Percentiles rank a stretch among this genome's conserved stretches.
Conservation (phyloP, 2,113 vertebrate species). For the Calonectris borealis region DNA sequence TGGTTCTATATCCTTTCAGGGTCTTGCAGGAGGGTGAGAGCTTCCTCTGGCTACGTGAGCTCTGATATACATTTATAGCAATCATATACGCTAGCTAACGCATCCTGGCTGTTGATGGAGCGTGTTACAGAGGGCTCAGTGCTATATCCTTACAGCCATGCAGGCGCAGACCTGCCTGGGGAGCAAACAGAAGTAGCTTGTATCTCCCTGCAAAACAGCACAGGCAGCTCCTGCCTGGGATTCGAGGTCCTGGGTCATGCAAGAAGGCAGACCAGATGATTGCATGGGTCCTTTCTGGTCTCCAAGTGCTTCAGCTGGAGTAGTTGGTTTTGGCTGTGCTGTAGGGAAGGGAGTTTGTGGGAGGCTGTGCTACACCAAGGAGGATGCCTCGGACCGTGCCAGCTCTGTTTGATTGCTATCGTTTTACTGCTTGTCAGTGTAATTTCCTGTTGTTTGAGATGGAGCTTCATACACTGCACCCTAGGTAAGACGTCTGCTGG, state of each 20-base stretch:
- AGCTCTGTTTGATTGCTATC: background rate
- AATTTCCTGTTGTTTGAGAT: background rate
- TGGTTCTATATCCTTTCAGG: background rate
- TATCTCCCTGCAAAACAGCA: background rate
- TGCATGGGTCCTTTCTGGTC: accelerated
- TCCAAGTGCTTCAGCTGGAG: background rate
- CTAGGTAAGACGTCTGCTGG: background rate
- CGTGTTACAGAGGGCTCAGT: background rate
- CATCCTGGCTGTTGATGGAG: background rate
- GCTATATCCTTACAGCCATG: background rate
- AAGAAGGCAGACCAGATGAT: background rate
- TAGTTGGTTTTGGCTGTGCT: background rate
- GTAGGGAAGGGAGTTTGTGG: too few relatives aligned
- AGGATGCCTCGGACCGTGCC: accelerated
- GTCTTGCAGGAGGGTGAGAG: background rate
- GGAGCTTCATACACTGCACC: background rate
- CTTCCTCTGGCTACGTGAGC: background rate
- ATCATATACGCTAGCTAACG: accelerated
- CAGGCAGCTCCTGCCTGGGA: accelerated
- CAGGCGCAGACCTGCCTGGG: too few relatives aligned
- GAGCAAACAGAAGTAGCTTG: background rate
- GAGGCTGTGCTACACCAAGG: background rate
- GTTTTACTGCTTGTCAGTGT: background rate
- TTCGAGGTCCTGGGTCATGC: accelerated
- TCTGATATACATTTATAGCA: background rate